Base-by-base conservation (phyloP, 2,797 vertebrate genomes). In the Falco concolor region DNA sequence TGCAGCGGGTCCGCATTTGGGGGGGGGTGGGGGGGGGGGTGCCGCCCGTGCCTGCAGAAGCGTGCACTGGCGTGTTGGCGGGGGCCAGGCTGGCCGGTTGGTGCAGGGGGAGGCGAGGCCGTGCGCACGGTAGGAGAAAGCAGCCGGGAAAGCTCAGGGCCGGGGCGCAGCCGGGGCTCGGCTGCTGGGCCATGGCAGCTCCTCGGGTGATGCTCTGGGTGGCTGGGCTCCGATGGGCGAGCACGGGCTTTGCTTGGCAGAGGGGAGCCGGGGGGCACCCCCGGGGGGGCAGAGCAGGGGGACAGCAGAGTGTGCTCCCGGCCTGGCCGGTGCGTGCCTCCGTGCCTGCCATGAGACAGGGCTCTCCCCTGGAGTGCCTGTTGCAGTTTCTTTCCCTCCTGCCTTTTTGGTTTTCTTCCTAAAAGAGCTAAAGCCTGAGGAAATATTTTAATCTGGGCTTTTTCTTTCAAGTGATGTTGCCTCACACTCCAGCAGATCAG, bases 171-270 rank as follows among this genome's bases (percentile, higher is more conserved):
- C 53, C 38, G 15, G 52, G 56, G 5, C 30, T 2, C 21, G 36
- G 67, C 65, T 64, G 63, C 42, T 57, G 47, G 49, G 34, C 47
- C 49, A 36, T 14, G 23, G 40, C 74, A 4, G 19, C 22, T 94
- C 45, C 3, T 60, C 18, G 23, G 45, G 11, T 0, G 3, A 3
- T 8, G 38, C 10, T 30, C 36, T 68, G 59, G 74, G 56, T 45
- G 44, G 34, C 79, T 57, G 72, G 50, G 22, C 50, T 78, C n/a
- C 0, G 0, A 10, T 36, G 40, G 5, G 3, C 5, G 6, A 53
- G 49, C 17, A 67, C 57, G 0, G 0, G 19, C 42, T 38, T 83
- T 0, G 0, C 63, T 70, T 53, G 60, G 34, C 13, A 2, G 1
- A 0, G 42, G 38, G 60, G 54, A 56, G 44, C 0, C 2, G 1